Base-by-base conservation (phyloP, 2,113 vertebrate genomes). In the Rhynchomys soricoides region DNA sequence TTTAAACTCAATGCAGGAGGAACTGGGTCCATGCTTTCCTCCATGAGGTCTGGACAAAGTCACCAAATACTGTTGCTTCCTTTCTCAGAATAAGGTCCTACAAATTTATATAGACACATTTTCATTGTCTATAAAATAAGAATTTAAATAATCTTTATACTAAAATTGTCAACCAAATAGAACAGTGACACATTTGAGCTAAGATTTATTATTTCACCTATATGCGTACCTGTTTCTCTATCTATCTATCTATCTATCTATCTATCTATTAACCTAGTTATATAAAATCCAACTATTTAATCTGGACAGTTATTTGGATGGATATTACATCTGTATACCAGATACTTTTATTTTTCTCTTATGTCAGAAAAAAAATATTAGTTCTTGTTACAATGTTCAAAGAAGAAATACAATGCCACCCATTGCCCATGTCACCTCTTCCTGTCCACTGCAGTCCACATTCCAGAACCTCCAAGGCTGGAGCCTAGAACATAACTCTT, bases 381-480 rank as follows among this genome's bases (percentile, higher is more conserved):
- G 11, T 5, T 52, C 26, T 43, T 57, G 31, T 55, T 22, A 19
- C 8, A 19, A 11, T 0, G 4, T 34, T 57, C n/a, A 66, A 50
- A 40, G 3, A 15, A 57, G 29, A 82, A 71, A 34, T 9, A 8
- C 7, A 45, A 21, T 66, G 62, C 0, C n/a, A 26, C 5, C 7
- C 7, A 1, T 15, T 59, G 9, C 0, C 11, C 21, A 3, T 6
- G 13, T 31, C 5, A 37, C 3, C 34, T 62, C 11, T 0, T 5
- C 22, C 3, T 83, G 55, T 62, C 6, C 22, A 40, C 22, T 16
- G 12, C 40, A 31, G 22, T 9, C 15, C 26, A 1, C 19, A 8
- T 52, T 19, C 13, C 19, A 1, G 1, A 8, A 21, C 0, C 7
- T 2, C 3, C 31, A 21, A 0, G 2, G 9, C 19, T 15, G 26